These are phyloP conservation scores for Andrena bucephala DNA, from an alignment of 2,888 invertebrate genomes.

Conservation along the genomic window DNA sequence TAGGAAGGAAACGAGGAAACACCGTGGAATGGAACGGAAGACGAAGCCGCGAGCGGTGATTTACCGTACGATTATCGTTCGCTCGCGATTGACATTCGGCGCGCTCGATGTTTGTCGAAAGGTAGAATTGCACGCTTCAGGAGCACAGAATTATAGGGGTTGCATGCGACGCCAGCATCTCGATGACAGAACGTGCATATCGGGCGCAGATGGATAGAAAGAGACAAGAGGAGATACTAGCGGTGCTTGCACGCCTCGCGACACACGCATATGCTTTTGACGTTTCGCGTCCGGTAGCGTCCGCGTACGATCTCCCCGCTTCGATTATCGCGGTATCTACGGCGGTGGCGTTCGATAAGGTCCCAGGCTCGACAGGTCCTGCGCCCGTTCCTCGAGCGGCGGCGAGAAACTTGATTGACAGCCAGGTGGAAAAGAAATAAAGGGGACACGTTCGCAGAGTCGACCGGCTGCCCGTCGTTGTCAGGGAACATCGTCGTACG, in stretches of 20 bases:
- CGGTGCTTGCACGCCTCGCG: constrained; percentile 51
- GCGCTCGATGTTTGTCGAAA: constrained; percentile 19
- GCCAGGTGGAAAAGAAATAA: constrained; percentile 11
- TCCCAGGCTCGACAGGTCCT: constrained; percentile 2
- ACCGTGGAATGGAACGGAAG: background rate
- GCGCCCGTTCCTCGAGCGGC: background rate
- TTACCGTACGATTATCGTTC: constrained; percentile 26
- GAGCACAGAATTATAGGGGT: background rate
- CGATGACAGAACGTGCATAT: background rate
- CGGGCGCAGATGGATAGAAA: background rate
- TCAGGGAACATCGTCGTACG: constrained; percentile 44
- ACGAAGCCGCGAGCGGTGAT: constrained; percentile 8
- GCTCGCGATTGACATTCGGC: constrained; percentile 16
- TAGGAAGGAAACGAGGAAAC: too few species aligned
- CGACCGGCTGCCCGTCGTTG: constrained; percentile 42
- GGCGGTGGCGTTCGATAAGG: constrained; percentile 23
- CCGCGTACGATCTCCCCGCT: constrained; percentile 38
- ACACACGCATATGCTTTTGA: constrained; percentile 79
- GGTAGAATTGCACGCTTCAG: background rate
- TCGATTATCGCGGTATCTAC: constrained; percentile 30
- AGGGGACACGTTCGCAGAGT: background rate
- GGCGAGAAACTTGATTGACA: constrained; percentile 32
- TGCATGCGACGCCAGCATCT: background rate
- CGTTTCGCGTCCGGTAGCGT: constrained; percentile 79
- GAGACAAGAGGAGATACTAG: constrained; percentile 28